Evolutionary conservation across 2,113 vertebrate species (phyloP).

Genomic region (Copsychus sechellarum): DNA sequence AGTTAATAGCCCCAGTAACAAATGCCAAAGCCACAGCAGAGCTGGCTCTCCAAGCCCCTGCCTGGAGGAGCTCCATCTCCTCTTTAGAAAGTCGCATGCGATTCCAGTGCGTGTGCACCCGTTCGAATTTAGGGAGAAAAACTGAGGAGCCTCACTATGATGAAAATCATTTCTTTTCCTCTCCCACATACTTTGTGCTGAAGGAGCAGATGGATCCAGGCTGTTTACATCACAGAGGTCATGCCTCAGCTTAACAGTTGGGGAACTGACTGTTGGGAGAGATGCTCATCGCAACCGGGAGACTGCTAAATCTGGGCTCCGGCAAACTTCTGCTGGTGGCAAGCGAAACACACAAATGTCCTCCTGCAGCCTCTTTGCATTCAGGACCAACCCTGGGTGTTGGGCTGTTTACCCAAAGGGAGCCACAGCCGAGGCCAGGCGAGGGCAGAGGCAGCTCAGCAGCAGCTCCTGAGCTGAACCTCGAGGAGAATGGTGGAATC

Average conservation of each 20-base stretch:
- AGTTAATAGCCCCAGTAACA: constrained; percentile 22
- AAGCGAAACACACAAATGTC: constrained; percentile 47
- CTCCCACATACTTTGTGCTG: constrained; percentile 62
- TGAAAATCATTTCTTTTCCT: constrained; percentile 48
- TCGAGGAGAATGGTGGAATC: background rate
- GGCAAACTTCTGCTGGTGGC: constrained; percentile 27
- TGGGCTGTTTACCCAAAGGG: background rate
- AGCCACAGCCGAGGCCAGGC: fast-evolving
- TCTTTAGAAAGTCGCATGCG: background rate
- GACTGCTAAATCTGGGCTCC: constrained; percentile 55
- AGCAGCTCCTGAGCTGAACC: background rate
- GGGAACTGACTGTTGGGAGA: constrained; percentile 57
- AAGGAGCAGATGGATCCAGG: constrained; percentile 67
- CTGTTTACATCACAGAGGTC: constrained; percentile 69
- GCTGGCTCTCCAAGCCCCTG: constrained; percentile 20
- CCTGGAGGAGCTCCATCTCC: constrained; percentile 46
- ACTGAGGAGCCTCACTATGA: background rate
- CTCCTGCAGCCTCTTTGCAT: constrained; percentile 10
- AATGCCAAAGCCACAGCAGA: constrained; percentile 46
- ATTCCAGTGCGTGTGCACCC: background rate
- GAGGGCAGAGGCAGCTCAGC: background rate
- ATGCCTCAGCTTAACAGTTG: constrained; percentile 63
- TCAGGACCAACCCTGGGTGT: background rate
- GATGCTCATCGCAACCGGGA: constrained; percentile 38
- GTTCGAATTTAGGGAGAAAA: constrained; percentile 30